Conservation (phyloP, 2,113 vertebrate genomes). For the Calyptomena viridis region DNA sequence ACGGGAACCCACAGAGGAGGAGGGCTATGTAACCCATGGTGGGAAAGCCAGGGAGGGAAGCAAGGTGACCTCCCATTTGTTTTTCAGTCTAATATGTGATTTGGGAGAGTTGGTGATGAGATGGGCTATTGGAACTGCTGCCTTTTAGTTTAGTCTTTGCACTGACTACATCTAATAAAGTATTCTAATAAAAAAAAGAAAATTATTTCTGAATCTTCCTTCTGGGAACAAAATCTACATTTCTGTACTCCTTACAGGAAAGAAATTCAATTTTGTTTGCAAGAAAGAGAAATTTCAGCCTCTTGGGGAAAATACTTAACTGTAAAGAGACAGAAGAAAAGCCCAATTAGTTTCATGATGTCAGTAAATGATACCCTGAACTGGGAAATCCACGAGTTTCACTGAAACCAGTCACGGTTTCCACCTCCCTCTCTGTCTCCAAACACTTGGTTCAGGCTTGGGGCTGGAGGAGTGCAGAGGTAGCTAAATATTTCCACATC, state of each 20-base stretch:
- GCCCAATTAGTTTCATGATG: slow-evolving; percentile 28
- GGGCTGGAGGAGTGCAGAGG: slow-evolving; percentile 31
- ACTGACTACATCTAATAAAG: neutral
- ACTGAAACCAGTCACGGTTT: slow-evolving; percentile 44
- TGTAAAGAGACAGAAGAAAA: slow-evolving; percentile 44
- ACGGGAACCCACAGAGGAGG: neutral
- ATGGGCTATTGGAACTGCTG: neutral
- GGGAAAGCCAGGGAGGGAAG: neutral
- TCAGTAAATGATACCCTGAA: slow-evolving; percentile 34
- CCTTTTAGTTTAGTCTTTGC: neutral
- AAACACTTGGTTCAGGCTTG: neutral
- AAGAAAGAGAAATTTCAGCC: slow-evolving; percentile 22
- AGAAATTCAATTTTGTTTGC: slow-evolving; percentile 5
- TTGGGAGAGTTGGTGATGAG: neutral
- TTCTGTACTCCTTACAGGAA: slow-evolving; percentile 19
- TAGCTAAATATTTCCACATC: slow-evolving; percentile 72
- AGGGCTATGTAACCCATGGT: neutral
- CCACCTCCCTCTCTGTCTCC: slow-evolving; percentile 22
- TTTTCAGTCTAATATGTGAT: neutral
- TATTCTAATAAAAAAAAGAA: neutral
- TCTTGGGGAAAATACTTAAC: neutral
- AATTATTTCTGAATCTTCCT: neutral
- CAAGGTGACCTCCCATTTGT: neutral
- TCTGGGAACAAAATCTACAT: neutral
- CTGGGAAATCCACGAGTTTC: slow-evolving; percentile 48